These are phyloP conservation scores for Plectrocnemia conspersa DNA, from an alignment of 1,140 invertebrate genomes.

Conservation along the genomic window DNA sequence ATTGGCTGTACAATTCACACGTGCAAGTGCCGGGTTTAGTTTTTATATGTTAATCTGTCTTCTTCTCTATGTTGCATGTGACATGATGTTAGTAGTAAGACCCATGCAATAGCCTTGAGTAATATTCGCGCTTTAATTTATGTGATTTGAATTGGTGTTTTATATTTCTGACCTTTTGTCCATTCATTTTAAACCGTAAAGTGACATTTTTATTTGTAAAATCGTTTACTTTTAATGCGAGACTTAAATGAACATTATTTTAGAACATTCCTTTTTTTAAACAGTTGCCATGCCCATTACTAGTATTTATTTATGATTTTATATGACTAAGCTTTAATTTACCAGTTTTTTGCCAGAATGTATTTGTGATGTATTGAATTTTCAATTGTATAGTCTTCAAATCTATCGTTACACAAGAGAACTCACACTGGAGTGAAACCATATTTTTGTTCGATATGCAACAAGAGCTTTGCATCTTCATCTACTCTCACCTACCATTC, in stretches of 20 bases:
- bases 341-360: neutral
- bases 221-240: neutral
- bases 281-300: neutral
- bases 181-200: neutral
- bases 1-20: no score
- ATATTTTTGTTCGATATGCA: constrained; percentile 23
- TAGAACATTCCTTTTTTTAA: neutral
- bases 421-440: constrained; percentile 29
- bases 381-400: constrained; percentile 26
- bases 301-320: neutral
- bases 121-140: no score
- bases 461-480: constrained; percentile 28
- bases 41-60: no score
- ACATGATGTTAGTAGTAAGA: no score
- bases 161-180: neutral
- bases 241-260: neutral
- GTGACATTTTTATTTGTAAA: constrained; percentile 1
- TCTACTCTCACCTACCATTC: constrained; percentile 24
- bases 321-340: neutral
- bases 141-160: no score
- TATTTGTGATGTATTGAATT: neutral
- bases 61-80: no score
- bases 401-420: constrained; percentile 28
- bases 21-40: no score
- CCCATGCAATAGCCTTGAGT: no score